phyloP scores from a whole-genome alignment of 2,113 vertebrate genomes.

The Indicator maculatus region DNA sequence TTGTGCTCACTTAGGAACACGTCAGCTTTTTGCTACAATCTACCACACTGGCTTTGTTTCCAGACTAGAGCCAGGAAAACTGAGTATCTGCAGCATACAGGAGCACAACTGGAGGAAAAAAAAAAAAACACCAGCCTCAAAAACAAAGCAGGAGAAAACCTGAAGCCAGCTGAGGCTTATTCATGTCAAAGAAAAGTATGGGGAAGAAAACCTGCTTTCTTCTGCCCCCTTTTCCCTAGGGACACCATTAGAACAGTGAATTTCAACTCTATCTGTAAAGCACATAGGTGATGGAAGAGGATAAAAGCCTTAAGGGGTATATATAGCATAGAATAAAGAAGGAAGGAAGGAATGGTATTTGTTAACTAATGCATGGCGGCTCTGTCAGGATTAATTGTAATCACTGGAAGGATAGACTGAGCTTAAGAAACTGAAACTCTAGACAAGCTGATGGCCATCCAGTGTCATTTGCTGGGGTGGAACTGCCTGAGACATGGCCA shows the following conservation, averaged over 20 bases:
- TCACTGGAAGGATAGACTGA: not conserved
- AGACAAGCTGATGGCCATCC: not conserved
- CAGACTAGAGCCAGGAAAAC: not conserved
- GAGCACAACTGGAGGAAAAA: not conserved
- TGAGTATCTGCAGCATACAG: not conserved
- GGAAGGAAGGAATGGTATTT: not conserved
- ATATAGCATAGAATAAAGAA: not conserved
- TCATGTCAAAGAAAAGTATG: not conserved
- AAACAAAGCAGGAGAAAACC: not conserved
- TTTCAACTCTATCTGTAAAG: not conserved
- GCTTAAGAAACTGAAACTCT: constrained; percentile 9
- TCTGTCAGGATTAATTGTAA: constrained; percentile 13
- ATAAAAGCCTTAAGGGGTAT: not conserved
- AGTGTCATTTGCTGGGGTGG: not conserved
- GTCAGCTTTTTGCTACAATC: not conserved
- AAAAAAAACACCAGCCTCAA: not conserved
- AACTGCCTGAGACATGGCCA: not conserved
- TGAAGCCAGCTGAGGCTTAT: not conserved
- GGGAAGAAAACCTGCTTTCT: not conserved
- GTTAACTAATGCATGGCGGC: not conserved
- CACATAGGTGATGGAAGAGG: not conserved
- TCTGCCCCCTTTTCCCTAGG: not conserved
- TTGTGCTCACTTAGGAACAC: not conserved
- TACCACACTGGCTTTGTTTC: not conserved
- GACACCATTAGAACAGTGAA: not conserved